These are phyloP conservation scores for Eristalis pertinax DNA, from an alignment of 2,888 invertebrate species.

Conservation along the genomic window DNA sequence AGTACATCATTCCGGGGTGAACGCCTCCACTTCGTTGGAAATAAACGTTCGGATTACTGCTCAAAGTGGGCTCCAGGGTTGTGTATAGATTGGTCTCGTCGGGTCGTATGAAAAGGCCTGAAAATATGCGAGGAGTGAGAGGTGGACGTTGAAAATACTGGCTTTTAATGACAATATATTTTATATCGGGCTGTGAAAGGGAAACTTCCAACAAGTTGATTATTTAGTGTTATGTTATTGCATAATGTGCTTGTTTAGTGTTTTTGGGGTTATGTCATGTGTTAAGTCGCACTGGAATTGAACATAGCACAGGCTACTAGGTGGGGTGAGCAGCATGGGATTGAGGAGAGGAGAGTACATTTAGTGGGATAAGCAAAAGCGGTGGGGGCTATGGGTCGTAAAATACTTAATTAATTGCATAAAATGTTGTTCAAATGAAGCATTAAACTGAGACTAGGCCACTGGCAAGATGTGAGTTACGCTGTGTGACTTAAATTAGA, in stretches of 20 bases:
- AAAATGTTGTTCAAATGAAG: no score
- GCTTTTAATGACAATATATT: slow-evolving; percentile 8
- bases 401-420: neutral
- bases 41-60: slow-evolving; percentile 95
- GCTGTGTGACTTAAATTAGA: no score
- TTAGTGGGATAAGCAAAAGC: neutral
- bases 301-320: neutral
- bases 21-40: slow-evolving; percentile 91
- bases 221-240: neutral
- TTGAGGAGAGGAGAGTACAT: neutral
- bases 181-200: neutral
- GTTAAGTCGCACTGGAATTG: neutral
- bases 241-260: neutral
- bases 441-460: no score
- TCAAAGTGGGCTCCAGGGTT: slow-evolving; percentile 91
- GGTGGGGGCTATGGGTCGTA: neutral
- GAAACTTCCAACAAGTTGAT: neutral
- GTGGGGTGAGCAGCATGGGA: neutral
- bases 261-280: neutral
- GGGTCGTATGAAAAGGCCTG: slow-evolving; percentile 89
- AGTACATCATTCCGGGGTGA: slow-evolving; percentile 96
- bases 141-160: neutral
- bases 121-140: slow-evolving; percentile 6
- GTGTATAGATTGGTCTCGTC: slow-evolving; percentile 93
- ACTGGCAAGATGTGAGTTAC: no score